Evolutionary conservation across 2,797 vertebrate species (phyloP).

Genomic region (Carapus acus): DNA sequence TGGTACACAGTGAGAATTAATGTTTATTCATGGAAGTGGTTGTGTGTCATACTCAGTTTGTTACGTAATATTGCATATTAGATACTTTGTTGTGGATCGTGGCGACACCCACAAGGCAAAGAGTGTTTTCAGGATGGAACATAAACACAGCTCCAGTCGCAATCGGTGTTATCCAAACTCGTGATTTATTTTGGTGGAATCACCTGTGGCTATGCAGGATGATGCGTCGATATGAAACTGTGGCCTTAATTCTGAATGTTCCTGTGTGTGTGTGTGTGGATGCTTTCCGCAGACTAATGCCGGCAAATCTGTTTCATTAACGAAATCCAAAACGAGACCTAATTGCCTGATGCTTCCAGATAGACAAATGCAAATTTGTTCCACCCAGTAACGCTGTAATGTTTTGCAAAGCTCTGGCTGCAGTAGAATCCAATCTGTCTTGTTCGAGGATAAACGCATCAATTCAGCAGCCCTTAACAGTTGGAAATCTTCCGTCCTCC

Average conservation of each 20-base stretch:
- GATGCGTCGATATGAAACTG: constrained; percentile 9
- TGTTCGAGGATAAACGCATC: constrained; percentile 18
- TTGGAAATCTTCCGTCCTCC: constrained; percentile 10
- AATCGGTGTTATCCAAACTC: constrained; percentile 17
- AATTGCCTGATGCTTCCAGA: constrained; percentile 12
- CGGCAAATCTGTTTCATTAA: constrained; percentile 34
- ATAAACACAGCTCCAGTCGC: constrained; percentile 4
- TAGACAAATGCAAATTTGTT: constrained; percentile 21
- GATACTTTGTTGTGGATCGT: background rate
- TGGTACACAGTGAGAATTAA: constrained; percentile 7
- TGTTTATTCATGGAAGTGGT: background rate
- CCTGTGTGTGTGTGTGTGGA: constrained; percentile 33
- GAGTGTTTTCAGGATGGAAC: background rate
- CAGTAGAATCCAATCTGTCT: background rate
- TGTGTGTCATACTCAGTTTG: background rate
- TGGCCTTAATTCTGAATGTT: constrained; percentile 22
- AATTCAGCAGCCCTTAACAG: constrained; percentile 26
- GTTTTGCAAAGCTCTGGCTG: background rate
- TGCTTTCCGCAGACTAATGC: constrained; percentile 30
- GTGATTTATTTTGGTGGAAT: constrained; percentile 11
- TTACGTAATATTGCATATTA: background rate
- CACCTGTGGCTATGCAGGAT: constrained; percentile 32
- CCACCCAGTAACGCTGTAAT: constrained; percentile 12
- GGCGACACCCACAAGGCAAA: background rate
- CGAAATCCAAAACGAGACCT: constrained; percentile 26